Conservation (phyloP, 2,888 invertebrate species). For the Hanleya hanleyi region DNA sequence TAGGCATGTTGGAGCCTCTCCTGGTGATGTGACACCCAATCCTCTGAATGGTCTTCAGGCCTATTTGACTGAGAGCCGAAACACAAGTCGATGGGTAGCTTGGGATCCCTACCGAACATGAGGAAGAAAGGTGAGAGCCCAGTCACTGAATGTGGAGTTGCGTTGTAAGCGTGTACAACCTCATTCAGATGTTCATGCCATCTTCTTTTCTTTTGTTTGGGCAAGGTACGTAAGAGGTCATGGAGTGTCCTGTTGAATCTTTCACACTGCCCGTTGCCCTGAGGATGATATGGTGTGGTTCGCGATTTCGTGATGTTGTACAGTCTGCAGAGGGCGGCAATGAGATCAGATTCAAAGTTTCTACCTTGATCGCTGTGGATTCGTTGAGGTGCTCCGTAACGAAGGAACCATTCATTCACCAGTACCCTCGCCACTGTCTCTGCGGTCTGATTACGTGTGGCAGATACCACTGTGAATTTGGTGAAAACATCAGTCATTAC, state of each 20-base stretch:
- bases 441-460: neutral
- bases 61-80: neutral
- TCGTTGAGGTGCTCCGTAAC: neutral
- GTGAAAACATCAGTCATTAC: slow-evolving; percentile 14
- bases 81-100: neutral
- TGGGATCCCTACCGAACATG: neutral
- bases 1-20: neutral
- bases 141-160: neutral
- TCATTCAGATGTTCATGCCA: neutral
- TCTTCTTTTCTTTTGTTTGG: neutral
- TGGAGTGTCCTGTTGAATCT: neutral
- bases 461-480: neutral
- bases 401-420: slow-evolving; percentile 14
- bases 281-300: slow-evolving; percentile 3
- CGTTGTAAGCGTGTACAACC: neutral
- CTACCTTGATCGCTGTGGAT: slow-evolving; percentile 4
- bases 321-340: neutral
- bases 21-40: neutral
- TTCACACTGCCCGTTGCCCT: neutral
- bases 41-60: neutral
- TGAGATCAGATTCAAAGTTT: neutral
- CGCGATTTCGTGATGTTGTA: neutral
- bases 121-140: slow-evolving; percentile 5
- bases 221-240: neutral
- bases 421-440: neutral